Evolutionary conservation across 2,888 invertebrate species (phyloP).

Genomic region (Isotomurus palustris): DNA sequence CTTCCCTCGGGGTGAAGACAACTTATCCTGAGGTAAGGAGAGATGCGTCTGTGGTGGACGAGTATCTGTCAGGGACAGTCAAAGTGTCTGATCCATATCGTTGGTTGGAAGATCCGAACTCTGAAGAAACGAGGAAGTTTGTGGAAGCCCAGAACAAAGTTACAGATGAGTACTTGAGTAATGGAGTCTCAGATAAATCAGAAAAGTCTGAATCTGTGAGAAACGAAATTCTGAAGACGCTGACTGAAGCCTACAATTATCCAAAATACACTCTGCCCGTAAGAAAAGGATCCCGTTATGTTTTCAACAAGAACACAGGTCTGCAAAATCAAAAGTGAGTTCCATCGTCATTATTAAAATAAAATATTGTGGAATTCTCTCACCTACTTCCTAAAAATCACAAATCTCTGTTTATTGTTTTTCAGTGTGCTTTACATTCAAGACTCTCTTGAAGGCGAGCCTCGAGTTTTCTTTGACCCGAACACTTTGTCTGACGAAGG

Average conservation of each 20-base stretch:
- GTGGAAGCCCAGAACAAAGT: slow-evolving; percentile 37
- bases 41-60: slow-evolving; percentile 72
- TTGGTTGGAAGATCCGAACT: slow-evolving; percentile 40
- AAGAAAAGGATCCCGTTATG: slow-evolving; percentile 26
- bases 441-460: slow-evolving; percentile 68
- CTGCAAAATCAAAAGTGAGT: slow-evolving; percentile 91
- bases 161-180: slow-evolving; percentile 22
- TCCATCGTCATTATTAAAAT: too few relatives aligned
- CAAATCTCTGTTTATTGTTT: too few relatives aligned
- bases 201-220: slow-evolving; percentile 48
- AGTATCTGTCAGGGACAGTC: slow-evolving; percentile 74
- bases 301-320: slow-evolving; percentile 78
- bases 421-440: slow-evolving; percentile 83
- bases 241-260: slow-evolving; percentile 30
- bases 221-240: slow-evolving; percentile 18
- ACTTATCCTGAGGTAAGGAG: slow-evolving; percentile 71
- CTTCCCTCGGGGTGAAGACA: not conserved
- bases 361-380: not conserved
- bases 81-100: slow-evolving; percentile 56
- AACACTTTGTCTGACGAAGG: slow-evolving; percentile 70
- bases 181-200: too few relatives aligned
- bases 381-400: too few relatives aligned
- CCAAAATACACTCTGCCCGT: slow-evolving; percentile 21
- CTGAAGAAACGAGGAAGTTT: slow-evolving; percentile 35
- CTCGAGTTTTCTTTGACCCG: slow-evolving; percentile 85